Evolutionary conservation across 2,888 invertebrate species (phyloP).

Genomic region (Phorcus lineatus): DNA sequence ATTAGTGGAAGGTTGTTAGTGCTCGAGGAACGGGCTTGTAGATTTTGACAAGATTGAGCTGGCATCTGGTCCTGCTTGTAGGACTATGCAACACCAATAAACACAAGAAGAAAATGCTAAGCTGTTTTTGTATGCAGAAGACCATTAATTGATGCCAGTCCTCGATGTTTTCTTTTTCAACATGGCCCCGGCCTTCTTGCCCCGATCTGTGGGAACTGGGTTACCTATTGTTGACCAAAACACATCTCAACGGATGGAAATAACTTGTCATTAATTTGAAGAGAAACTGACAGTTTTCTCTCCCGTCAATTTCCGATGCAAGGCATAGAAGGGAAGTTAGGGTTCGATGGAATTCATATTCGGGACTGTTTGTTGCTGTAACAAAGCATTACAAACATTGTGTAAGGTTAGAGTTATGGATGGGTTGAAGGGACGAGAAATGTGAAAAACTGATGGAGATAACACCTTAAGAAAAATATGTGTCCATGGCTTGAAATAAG

Average conservation of each 20-base stretch:
- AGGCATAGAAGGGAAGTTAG: neutral
- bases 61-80: neutral
- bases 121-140: constrained; percentile 20
- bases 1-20: constrained; percentile 6
- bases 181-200: neutral
- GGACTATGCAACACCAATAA: constrained; percentile 21
- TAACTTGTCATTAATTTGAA: constrained; percentile 17
- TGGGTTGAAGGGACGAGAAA: too few relatives aligned
- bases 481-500: too few relatives aligned
- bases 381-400: too few relatives aligned
- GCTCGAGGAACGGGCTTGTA: neutral
- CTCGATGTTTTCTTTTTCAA: constrained; percentile 11
- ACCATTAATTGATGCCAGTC: constrained; percentile 17
- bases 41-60: constrained; percentile 12
- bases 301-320: constrained; percentile 2
- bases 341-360: neutral
- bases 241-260: neutral
- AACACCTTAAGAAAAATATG: too few relatives aligned
- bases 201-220: constrained; percentile 10
- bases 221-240: constrained; percentile 25
- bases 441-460: too few relatives aligned
- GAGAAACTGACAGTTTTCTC: neutral
- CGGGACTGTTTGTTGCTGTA: too few relatives aligned
- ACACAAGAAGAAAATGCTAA: constrained; percentile 14
- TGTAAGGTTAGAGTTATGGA: too few relatives aligned